These are phyloP conservation scores for Eidolon dupreanum DNA, from an alignment of 2,797 vertebrate species.

Conservation along the genomic window DNA sequence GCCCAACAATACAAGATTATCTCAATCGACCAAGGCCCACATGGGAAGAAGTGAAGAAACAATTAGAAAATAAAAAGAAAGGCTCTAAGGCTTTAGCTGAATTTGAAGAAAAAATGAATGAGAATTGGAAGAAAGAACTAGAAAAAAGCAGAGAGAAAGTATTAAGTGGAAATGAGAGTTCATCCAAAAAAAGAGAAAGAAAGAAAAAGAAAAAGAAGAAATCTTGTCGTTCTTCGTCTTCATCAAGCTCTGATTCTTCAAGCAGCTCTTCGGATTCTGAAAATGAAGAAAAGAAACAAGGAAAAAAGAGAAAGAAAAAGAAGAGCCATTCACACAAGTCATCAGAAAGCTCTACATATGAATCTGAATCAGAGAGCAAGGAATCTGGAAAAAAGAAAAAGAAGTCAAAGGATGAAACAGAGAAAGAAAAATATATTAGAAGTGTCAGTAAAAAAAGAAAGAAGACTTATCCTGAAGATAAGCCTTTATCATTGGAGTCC, in stretches of 20 bases:
- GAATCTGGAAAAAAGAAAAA: constrained; percentile 91
- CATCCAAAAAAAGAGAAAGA: constrained; percentile 77
- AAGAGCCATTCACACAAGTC: constrained; percentile 89
- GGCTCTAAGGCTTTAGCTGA: constrained; percentile 95
- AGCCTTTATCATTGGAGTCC: constrained; percentile 88
- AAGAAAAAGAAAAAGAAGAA: constrained; percentile 96
- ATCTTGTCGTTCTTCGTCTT: constrained; percentile 94
- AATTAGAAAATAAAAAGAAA: constrained; percentile 98
- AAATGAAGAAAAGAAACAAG: constrained; percentile 91
- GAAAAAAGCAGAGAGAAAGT: constrained; percentile 94
- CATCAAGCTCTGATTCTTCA: constrained; percentile 98
- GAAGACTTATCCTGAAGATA: constrained; percentile 86
- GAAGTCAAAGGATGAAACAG: constrained; percentile 88
- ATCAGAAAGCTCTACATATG: constrained; percentile 88
- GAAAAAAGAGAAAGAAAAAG: constrained; percentile 92
- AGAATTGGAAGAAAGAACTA: constrained; percentile 95
- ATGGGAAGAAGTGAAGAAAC: constrained; percentile 98
- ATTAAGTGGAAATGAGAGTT: constrained; percentile 88
- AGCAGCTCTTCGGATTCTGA: constrained; percentile 91
- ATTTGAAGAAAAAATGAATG: constrained; percentile 98
- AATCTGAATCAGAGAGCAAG: constrained; percentile 92
- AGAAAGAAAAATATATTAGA: constrained; percentile 90
- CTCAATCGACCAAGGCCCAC: constrained; percentile 96
- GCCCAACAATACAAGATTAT: constrained; percentile 97
- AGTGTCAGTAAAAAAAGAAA: constrained; percentile 88